phyloP scores from a whole-genome alignment of 1,140 invertebrate species.

The Scaptomyza montana region DNA sequence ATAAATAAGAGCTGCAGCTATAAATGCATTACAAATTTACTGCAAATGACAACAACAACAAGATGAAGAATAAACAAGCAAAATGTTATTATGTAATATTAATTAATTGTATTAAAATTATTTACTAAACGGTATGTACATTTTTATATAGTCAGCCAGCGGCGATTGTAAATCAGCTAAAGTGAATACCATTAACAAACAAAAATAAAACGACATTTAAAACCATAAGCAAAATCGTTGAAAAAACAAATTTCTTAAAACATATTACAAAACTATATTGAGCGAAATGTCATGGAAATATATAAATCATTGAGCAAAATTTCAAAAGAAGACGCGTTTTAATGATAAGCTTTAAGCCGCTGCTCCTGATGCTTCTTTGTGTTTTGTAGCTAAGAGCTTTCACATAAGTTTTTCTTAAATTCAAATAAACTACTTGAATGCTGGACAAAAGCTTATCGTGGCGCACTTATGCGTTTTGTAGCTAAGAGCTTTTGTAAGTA shows the following conservation, averaged over 20 bases:
- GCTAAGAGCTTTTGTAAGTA: neutral
- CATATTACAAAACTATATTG: constrained; percentile 73
- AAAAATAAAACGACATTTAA: constrained; percentile 22
- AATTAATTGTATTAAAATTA: constrained; percentile 66
- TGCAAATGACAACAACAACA: neutral
- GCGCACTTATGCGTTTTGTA: constrained; percentile 7
- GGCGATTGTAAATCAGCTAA: constrained; percentile 68
- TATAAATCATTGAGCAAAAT: constrained; percentile 76
- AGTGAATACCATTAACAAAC: constrained; percentile 49
- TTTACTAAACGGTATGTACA: constrained; percentile 71
- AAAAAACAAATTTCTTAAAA: constrained; percentile 69
- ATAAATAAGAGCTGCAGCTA: constrained; percentile 31
- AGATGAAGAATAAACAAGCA: constrained; percentile 37
- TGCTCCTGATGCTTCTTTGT: neutral
- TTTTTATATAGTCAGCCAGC: constrained; percentile 64
- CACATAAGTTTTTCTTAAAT: too few relatives aligned
- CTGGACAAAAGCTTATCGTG: neutral
- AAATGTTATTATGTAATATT: constrained; percentile 76
- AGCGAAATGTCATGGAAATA: constrained; percentile 77
- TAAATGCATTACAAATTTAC: constrained; percentile 30
- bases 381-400: constrained; percentile 3
- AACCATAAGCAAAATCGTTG: constrained; percentile 57
- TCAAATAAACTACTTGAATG: too few relatives aligned
- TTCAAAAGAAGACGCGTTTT: constrained; percentile 15
- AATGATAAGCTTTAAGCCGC: neutral